Conservation (phyloP, 2,888 invertebrate genomes). For the Barypeithes pellucidus region DNA sequence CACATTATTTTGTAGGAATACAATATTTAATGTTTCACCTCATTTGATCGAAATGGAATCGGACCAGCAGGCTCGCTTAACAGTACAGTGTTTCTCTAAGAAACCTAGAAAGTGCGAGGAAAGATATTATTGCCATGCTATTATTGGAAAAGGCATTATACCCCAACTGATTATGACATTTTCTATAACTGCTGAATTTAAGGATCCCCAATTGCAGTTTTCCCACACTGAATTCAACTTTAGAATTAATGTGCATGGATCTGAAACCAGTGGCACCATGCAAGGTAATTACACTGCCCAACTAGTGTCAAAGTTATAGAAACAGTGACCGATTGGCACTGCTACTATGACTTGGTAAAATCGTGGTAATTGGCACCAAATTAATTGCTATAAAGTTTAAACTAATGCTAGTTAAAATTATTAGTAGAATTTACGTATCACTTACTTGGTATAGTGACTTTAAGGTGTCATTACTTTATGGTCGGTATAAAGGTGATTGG, state of each 20-base stretch:
- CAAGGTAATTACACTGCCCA: constrained; percentile 27
- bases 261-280: constrained; percentile 17
- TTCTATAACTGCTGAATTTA: constrained; percentile 73
- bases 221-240: constrained; percentile 72
- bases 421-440: too few relatives aligned
- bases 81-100: constrained; percentile 55
- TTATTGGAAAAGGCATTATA: constrained; percentile 73
- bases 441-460: too few relatives aligned
- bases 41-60: constrained; percentile 70
- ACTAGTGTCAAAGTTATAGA: too few relatives aligned
- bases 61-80: constrained; percentile 67
- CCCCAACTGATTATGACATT: constrained; percentile 73
- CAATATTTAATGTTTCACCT: constrained; percentile 73
- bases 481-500: too few relatives aligned
- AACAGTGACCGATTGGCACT: too few relatives aligned
- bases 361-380: too few relatives aligned
- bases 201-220: constrained; percentile 75
- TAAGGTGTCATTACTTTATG: too few relatives aligned
- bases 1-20: constrained; percentile 62
- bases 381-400: too few relatives aligned
- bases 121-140: constrained; percentile 75
- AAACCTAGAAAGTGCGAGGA: constrained; percentile 72
- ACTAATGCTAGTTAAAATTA: too few relatives aligned
- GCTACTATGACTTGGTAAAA: too few relatives aligned
- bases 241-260: constrained; percentile 70